A percentile compares a stretch with the other conserved stretches of the same genome.
These are phyloP conservation scores for Tribolium freemani DNA, from an alignment of 2,888 invertebrate genomes.

Conservation along the genomic window DNA sequence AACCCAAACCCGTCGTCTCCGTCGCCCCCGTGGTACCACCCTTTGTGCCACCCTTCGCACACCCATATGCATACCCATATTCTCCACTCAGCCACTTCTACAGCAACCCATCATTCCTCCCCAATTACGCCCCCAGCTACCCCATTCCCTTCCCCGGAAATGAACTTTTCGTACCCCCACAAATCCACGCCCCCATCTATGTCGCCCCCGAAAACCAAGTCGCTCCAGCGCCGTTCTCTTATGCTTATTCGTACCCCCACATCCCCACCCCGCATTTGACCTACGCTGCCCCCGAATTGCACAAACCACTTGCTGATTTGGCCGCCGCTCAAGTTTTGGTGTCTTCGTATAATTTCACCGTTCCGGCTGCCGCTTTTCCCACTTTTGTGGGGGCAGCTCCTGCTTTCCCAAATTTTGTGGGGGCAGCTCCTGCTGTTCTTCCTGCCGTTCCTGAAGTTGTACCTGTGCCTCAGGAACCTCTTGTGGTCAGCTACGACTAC, in stretches of 20 bases:
- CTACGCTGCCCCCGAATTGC: background rate
- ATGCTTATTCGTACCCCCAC: background rate
- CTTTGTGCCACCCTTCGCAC: background rate
- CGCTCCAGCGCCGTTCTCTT: background rate
- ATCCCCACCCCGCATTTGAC: background rate
- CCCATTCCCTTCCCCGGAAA: background rate
- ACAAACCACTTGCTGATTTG: background rate
- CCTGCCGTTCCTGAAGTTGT: background rate
- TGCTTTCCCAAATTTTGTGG: background rate
- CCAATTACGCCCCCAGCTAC: background rate
- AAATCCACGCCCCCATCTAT: background rate
- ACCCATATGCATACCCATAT: background rate
- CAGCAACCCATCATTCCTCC: background rate
- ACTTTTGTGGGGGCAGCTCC: background rate
- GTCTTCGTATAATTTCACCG: too few relatives aligned
- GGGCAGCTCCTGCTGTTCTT: background rate
- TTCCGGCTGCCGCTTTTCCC: background rate
- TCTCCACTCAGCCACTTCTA: background rate
- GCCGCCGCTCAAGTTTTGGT: background rate
- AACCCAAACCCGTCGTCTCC: background rate
- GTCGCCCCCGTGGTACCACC: background rate
- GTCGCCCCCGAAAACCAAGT: background rate
- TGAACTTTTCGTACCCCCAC: background rate
- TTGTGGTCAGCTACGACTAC: constrained; percentile 19
- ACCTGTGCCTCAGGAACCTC: constrained; percentile 7